Conservation (phyloP, 35 echinoderm and acorn worm genomes). For the Ophiothrix spiculata region DNA sequence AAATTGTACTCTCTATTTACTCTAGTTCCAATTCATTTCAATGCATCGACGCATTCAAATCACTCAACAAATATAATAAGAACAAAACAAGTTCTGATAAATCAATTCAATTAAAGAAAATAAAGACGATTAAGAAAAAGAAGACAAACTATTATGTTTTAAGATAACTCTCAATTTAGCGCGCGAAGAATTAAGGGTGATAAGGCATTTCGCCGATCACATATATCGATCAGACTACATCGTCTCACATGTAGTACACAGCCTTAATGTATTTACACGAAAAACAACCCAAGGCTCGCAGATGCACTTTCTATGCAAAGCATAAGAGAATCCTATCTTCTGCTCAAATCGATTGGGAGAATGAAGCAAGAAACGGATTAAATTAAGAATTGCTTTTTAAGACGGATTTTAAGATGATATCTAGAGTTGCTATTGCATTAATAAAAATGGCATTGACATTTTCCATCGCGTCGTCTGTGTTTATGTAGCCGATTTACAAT, state of each 20-base stretch:
- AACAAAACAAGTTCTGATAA: too few relatives aligned
- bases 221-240: neutral
- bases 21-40: too few relatives aligned
- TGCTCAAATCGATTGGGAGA: neutral
- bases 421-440: neutral
- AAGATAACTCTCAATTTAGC: too few relatives aligned
- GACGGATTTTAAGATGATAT: neutral
- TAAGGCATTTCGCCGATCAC: neutral
- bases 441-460: neutral
- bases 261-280: neutral
- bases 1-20: neutral
- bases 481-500: neutral
- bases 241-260: neutral
- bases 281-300: neutral
- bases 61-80: too few relatives aligned
- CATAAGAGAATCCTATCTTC: neutral
- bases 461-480: neutral
- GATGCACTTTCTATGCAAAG: neutral
- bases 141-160: too few relatives aligned
- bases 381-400: neutral
- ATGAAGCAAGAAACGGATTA: neutral
- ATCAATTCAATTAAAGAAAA: too few relatives aligned
- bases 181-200: neutral
- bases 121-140: too few relatives aligned
- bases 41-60: too few relatives aligned